Conservation (phyloP, 2,888 invertebrate genomes). For the Scaeva pyrastri region DNA sequence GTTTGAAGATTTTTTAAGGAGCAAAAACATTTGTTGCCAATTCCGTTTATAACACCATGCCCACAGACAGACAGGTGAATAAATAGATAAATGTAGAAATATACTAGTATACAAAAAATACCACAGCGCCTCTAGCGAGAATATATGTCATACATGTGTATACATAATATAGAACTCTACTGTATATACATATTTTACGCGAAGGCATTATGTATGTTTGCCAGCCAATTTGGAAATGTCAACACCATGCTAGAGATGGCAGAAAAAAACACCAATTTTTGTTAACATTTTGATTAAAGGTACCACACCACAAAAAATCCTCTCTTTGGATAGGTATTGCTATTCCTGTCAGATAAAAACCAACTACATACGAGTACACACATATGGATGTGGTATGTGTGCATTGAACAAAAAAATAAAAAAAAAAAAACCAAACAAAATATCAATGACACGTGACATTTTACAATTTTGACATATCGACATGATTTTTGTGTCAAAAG, state of each 20-base stretch:
- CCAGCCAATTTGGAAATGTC: slow-evolving; percentile 79
- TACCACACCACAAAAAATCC: slow-evolving; percentile 67
- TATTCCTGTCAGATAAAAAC: slow-evolving; percentile 63
- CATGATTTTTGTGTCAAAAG: slow-evolving; percentile 44
- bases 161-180: background rate
- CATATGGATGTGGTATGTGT: slow-evolving; percentile 11
- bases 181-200: slow-evolving; percentile 2
- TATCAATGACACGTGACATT: slow-evolving; percentile 65
- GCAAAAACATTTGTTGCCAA: slow-evolving; percentile 67
- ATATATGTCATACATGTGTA: background rate
- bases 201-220: slow-evolving; percentile 76
- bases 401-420: slow-evolving; percentile 19
- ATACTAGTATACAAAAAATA: background rate
- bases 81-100: slow-evolving; percentile 37
- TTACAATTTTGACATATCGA: slow-evolving; percentile 53
- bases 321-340: slow-evolving; percentile 66
- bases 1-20: slow-evolving; percentile 57
- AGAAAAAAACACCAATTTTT: slow-evolving; percentile 67
- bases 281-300: slow-evolving; percentile 79
- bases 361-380: slow-evolving; percentile 17
- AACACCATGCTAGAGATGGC: slow-evolving; percentile 66
- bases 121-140: background rate
- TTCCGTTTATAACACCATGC: slow-evolving; percentile 69
- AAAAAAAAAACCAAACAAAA: slow-evolving; percentile 58
- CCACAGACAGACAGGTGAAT: slow-evolving; percentile 67